Base-by-base conservation (phyloP, 1,140 invertebrate genomes). In the Drepana arcuata region DNA sequence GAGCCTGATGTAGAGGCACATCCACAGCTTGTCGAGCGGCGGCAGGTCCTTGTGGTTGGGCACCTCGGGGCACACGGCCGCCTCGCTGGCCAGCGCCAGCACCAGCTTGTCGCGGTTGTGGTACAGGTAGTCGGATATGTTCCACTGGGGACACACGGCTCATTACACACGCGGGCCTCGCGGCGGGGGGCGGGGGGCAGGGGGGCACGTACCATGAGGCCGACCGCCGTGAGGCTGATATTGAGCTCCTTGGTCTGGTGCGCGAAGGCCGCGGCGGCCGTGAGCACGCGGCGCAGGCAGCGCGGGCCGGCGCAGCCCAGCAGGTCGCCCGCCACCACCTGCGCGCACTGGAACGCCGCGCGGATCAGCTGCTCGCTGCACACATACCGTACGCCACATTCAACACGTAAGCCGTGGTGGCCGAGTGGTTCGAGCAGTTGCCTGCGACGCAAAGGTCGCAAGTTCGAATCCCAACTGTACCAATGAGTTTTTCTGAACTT, bases 221-320 rank as follows among this genome's bases (percentile, higher is more conserved):
- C 97, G 46, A 99, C 93, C 28, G 97, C 96, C 11, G 97, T 98
- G n/a, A 99, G 86, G 14, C 96, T 98, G 55, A 99, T 97, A 83
- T 99, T 99, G 10, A 99, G 84, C 82, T 99, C 97, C 75, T 97
- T 93, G 14, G 93, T 96, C 84, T 99, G 98, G 6, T 92, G 91
- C 0, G 96, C 97, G 85, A 99, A 99, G 66, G 95, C 95, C 0
- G 96, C 94, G 12, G 96, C 95, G 2, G 97, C 96, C 59, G 97
- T 94, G 6, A 99, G 92, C 64, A 95, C 95, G 1, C 95, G 83
- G 21, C 96, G 92, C 46, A 99, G 87, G 78, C 48, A 96, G 90
- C 64, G 98, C 85, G 86, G 96, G 92, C 60, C 91, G 78, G 88
- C 92, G 91, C 48, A 95, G 89, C 90, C 98, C 92, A 48, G 93